Evolutionary conservation across 2,888 invertebrate species (phyloP).

Genomic region (Cheilosia impressa): DNA sequence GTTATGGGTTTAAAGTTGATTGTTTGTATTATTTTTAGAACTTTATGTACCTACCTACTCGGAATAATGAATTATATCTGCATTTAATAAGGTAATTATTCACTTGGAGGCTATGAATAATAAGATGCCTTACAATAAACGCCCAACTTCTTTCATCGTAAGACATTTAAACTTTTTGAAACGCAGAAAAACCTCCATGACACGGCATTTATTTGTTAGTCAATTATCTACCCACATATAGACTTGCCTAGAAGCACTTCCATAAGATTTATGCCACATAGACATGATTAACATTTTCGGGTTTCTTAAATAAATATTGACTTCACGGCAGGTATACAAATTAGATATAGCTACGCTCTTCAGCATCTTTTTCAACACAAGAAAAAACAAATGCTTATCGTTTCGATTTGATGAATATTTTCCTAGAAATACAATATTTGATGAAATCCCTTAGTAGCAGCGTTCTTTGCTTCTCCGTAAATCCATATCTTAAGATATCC

Average conservation of each 20-base stretch:
- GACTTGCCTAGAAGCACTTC: background rate
- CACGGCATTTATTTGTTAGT: background rate
- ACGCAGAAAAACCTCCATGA: background rate
- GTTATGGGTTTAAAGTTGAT: too few relatives aligned
- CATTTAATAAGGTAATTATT: too few relatives aligned
- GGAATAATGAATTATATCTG: too few relatives aligned
- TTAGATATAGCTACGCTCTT: background rate
- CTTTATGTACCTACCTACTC: too few relatives aligned
- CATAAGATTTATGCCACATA: background rate
- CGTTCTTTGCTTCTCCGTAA: background rate
- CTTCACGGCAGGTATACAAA: background rate
- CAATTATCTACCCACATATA: background rate
- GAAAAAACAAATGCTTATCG: background rate
- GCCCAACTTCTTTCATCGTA: background rate
- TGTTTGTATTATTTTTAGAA: too few relatives aligned
- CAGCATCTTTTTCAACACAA: background rate
- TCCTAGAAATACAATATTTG: background rate
- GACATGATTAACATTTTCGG: background rate
- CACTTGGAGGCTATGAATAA: background rate
- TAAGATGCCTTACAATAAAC: background rate
- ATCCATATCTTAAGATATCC: constrained; percentile 2
- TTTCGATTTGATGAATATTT: background rate
- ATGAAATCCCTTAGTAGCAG: background rate
- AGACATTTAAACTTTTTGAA: too few relatives aligned
- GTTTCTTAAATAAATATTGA: background rate